Conservation (phyloP, 2,797 vertebrate genomes). For the Picus viridis region DNA sequence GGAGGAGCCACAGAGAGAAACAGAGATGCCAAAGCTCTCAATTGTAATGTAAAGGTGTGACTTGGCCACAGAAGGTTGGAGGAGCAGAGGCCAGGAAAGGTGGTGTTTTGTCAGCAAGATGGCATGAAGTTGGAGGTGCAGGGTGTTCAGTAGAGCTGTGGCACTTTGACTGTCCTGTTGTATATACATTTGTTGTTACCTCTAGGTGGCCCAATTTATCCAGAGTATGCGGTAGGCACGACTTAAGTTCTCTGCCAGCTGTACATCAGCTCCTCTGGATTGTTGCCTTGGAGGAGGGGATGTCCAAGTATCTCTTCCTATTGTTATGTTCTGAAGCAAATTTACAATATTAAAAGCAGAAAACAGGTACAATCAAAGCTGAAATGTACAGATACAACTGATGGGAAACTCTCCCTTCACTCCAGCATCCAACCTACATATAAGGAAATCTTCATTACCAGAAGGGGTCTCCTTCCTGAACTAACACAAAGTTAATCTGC, state of each 20-base stretch:
- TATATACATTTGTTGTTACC: slow-evolving; percentile 52
- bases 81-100: background rate
- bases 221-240: slow-evolving; percentile 41
- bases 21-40: background rate
- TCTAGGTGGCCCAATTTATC: slow-evolving; percentile 71
- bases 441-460: background rate
- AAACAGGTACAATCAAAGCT: background rate
- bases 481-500: slow-evolving; percentile 43
- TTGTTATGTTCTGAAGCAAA: background rate
- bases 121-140: background rate
- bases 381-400: background rate
- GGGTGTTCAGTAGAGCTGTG: background rate
- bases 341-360: background rate
- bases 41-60: background rate
- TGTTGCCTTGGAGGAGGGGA: background rate
- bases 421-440: background rate
- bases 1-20: slow-evolving; percentile 17
- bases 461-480: slow-evolving; percentile 16
- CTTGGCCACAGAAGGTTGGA: background rate
- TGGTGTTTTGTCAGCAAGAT: background rate
- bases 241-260: background rate
- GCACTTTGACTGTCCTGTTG: background rate
- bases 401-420: background rate
- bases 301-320: background rate
- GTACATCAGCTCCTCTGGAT: background rate